A percentile compares a stretch with the other conserved stretches of the same genome.
phyloP scores from a whole-genome alignment of 2,888 invertebrate species.

The Allolobophora icterica region DNA sequence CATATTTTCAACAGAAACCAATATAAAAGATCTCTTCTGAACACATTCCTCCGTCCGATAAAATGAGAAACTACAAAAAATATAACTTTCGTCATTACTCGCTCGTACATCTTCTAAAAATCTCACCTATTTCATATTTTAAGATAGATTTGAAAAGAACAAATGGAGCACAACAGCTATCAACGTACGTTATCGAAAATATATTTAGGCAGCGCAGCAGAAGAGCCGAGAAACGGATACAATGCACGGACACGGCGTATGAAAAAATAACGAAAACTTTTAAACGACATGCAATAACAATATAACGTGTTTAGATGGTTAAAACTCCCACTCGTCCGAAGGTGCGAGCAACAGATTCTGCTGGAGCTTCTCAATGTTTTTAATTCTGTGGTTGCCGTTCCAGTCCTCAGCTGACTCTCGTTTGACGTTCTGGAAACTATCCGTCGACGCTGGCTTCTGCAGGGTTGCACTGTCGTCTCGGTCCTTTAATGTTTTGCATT shows the following conservation, averaged over 20 bases:
- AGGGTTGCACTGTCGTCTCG: background rate
- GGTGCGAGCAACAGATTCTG: conserved; percentile 14
- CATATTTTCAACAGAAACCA: background rate
- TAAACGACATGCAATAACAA: conserved; percentile 18
- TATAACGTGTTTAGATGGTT: background rate
- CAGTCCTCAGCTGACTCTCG: background rate
- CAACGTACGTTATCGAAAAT: conserved; percentile 25
- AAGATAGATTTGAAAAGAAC: background rate
- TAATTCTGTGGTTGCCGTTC: background rate
- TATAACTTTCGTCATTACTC: background rate
- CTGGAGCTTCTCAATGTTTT: conserved; percentile 9
- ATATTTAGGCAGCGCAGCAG: conserved; percentile 29
- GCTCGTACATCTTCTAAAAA: conserved; percentile 10
- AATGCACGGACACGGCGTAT: conserved; percentile 3
- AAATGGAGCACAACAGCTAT: conserved; percentile 13
- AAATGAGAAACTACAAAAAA: conserved; percentile 27
- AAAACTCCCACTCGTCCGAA: conserved; percentile 18
- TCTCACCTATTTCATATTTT: background rate
- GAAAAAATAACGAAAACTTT: conserved; percentile 27
- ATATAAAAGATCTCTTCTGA: conserved; percentile 18
- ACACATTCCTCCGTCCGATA: background rate
- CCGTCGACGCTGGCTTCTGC: background rate
- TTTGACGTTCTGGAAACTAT: background rate
- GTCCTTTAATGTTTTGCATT: background rate
- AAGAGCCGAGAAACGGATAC: conserved; percentile 12